phyloP scores from a whole-genome alignment of 1,140 invertebrate genomes.

The Rhopalosiphum maidis region DNA sequence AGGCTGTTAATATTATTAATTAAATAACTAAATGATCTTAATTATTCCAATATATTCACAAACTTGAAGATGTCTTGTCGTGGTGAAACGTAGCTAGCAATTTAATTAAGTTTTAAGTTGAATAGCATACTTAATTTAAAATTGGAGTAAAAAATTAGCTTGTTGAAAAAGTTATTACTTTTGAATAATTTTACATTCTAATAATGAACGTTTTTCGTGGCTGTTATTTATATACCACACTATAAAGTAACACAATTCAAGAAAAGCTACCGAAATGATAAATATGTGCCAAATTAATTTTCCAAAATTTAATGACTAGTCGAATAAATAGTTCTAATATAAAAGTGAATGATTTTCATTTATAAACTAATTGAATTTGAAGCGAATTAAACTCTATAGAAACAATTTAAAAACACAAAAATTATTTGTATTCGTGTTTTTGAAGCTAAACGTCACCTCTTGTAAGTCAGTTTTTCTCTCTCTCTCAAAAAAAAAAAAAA shows the following conservation, averaged over 20 bases:
- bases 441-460: background rate
- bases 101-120: conserved; percentile 30
- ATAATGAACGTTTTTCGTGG: background rate
- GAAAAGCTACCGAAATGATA: background rate
- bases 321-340: background rate
- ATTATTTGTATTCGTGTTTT: background rate
- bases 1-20: background rate
- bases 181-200: conserved; percentile 26
- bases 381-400: background rate
- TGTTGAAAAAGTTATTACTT: conserved; percentile 12
- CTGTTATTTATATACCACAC: background rate
- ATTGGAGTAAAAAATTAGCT: conserved; percentile 1
- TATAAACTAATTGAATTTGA: background rate
- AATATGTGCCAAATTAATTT: background rate
- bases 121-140: background rate
- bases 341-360: background rate
- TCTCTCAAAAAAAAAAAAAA: too few relatives aligned
- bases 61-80: background rate
- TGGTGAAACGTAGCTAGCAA: background rate
- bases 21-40: background rate
- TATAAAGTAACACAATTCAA: background rate
- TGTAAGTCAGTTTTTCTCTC: background rate
- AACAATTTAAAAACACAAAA: background rate
- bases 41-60: conserved; percentile 7
- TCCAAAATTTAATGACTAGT: background rate